Evolutionary conservation across 2,888 invertebrate genomes (phyloP).

Genomic region (Augiades crinisus): DNA sequence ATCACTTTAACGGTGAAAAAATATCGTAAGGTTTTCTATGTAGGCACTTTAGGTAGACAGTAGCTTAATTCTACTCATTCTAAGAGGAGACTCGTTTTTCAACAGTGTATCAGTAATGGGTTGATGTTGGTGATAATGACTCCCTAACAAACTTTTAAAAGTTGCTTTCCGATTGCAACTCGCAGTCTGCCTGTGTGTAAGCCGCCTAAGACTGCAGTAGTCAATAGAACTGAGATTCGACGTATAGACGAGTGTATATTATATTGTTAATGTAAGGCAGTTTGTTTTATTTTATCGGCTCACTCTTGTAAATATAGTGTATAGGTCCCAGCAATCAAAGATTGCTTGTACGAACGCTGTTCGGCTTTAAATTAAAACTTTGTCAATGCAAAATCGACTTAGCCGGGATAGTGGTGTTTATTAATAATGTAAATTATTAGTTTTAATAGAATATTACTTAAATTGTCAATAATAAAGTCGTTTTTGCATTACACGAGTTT

Average conservation of each 20-base stretch:
- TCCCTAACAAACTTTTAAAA: too few relatives aligned
- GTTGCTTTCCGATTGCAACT: too few relatives aligned
- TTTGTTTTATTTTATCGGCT: constrained; percentile 45
- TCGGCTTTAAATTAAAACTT: constrained; percentile 13
- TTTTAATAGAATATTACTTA: background rate
- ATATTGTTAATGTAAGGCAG: constrained; percentile 46
- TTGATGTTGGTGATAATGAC: too few relatives aligned
- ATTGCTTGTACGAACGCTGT: constrained; percentile 37
- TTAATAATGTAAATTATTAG: background rate
- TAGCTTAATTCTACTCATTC: too few relatives aligned
- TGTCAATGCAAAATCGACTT: constrained; percentile 20
- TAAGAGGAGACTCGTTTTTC: too few relatives aligned
- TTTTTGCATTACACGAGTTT: constrained; percentile 19
- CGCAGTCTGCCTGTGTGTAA: background rate
- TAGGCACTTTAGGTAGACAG: too few relatives aligned
- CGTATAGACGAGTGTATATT: constrained; percentile 60
- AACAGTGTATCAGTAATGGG: too few relatives aligned
- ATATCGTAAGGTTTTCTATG: too few relatives aligned
- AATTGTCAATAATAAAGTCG: constrained; percentile 12
- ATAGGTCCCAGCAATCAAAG: constrained; percentile 57
- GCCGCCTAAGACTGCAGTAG: constrained; percentile 20
- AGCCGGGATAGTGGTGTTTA: background rate
- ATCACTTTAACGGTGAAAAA: too few relatives aligned
- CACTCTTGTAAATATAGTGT: constrained; percentile 67
- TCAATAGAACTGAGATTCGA: constrained; percentile 45